Evolutionary conservation across 2,888 invertebrate species (phyloP), one percentile per base, ranked within the genome.

Genomic region (Euplexia lucipara): DNA sequence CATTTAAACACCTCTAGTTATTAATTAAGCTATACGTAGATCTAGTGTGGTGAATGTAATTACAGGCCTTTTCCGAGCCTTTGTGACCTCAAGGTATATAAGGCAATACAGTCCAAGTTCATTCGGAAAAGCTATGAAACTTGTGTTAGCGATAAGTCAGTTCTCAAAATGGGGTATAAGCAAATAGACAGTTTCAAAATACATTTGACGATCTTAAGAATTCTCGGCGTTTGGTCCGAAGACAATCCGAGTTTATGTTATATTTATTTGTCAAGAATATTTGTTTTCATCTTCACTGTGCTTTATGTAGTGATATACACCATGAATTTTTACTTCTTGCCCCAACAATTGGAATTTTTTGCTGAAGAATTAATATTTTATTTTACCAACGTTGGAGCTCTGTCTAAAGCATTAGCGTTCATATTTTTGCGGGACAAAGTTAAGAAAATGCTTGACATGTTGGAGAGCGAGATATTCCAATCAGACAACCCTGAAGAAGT

Each of bases 361-460:
- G 84, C 91, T 6, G 89, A 88, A 59, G 90, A 91, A 80, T 68
- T 89, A 81, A 82, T 92, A 69, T 89, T 92, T 79, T 92, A 89
- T 78, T 90, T 91, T 22, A 89, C 85, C 0, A 85, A 85, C 58
- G 1, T 92, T 0, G 70, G 86, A 32, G 82, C 86, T 16, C 26
- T 80, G 1, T 87, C 88, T 3, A 93, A 91, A 86, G 87, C 84
- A 7, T 45, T 91, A 6, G 90, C 90, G 0, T 88, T 88, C 74
- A 52, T 86, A 3, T 67, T 85, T 4, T 80, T 82, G 78, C 83
- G 79, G 20, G 70, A 83, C 1, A 86, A 87, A 70, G 86, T 92
- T 51, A 59, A 67, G 22, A 60, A 81, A 42, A 80, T 90, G 35
- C 72, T 93, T 7, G 60, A 80, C n/a, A 81, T 74, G n/a, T 69